These are phyloP conservation scores for Mesocentrotus franciscanus DNA, from an alignment of 53 echinoderm and acorn worm species.

Conservation along the genomic window DNA sequence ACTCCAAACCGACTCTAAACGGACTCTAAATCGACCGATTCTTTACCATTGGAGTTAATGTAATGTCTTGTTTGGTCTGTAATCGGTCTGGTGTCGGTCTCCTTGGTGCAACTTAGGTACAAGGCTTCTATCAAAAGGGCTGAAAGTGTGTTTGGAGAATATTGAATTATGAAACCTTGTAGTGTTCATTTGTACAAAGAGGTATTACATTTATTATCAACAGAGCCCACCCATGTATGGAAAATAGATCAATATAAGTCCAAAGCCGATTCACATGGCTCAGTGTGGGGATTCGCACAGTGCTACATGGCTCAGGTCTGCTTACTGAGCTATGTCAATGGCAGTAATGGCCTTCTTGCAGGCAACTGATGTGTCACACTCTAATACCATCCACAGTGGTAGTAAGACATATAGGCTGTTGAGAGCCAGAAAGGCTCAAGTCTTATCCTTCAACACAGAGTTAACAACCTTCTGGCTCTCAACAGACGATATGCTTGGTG, in stretches of 20 bases:
- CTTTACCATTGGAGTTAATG: too few relatives aligned
- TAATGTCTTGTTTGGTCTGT: too few relatives aligned
- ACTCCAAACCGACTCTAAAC: too few relatives aligned
- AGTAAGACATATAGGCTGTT: too few relatives aligned
- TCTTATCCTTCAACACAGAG: too few relatives aligned
- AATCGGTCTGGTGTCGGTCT: too few relatives aligned
- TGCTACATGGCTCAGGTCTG: neutral
- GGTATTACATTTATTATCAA: constrained; percentile 19
- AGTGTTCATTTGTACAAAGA: constrained; percentile 11
- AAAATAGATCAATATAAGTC: constrained; percentile 32
- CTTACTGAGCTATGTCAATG: too few relatives aligned
- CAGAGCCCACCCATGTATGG: neutral
- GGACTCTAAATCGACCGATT: too few relatives aligned
- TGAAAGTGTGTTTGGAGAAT: neutral
- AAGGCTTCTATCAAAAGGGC: neutral
- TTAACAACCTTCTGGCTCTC: too few relatives aligned
- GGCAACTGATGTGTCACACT: neutral
- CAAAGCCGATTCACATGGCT: neutral
- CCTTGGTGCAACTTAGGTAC: too few relatives aligned
- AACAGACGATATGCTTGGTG: too few relatives aligned
- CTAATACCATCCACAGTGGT: neutral
- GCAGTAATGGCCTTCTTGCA: neutral
- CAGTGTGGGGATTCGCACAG: neutral
- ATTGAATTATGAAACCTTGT: constrained; percentile 19
- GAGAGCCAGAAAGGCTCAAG: too few relatives aligned